Evolutionary conservation across 2,113 vertebrate genomes (phyloP).

Genomic region (Hirundichthys speculiger): DNA sequence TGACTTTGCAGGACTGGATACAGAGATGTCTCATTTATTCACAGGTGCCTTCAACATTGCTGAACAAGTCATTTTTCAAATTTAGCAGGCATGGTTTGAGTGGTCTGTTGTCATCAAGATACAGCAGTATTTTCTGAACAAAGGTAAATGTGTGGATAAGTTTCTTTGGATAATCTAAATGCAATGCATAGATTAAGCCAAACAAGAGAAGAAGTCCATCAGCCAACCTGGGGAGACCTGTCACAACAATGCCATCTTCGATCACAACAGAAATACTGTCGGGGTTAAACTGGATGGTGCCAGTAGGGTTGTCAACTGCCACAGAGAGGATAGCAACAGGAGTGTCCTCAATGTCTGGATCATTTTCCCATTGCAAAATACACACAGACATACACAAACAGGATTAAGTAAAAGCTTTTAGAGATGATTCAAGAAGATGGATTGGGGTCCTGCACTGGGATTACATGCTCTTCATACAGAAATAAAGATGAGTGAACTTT

Average conservation of each 20-base stretch:
- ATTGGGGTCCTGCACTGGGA: no score
- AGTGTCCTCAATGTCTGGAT: neutral
- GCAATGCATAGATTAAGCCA: conserved; percentile 4
- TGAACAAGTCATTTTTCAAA: no score
- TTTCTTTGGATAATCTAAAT: conserved; percentile 10
- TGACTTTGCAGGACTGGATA: no score
- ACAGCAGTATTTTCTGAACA: neutral
- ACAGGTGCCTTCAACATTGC: no score
- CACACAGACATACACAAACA: no score
- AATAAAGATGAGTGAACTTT: no score
- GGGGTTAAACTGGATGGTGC: neutral
- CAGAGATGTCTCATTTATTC: no score
- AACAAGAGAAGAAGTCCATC: neutral
- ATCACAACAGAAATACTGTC: neutral
- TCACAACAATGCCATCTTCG: neutral
- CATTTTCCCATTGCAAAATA: neutral
- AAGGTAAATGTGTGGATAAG: conserved; percentile 1
- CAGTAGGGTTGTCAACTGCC: neutral
- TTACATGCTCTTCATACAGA: no score
- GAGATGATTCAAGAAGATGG: no score
- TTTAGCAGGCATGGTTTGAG: no score
- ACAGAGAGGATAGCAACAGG: neutral
- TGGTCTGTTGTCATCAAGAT: neutral
- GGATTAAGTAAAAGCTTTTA: no score
- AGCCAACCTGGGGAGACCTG: neutral